Percentiles rank a stretch among this genome's conserved stretches.
Conservation (phyloP, 2,888 invertebrate genomes). For the Tethea ocularis region DNA sequence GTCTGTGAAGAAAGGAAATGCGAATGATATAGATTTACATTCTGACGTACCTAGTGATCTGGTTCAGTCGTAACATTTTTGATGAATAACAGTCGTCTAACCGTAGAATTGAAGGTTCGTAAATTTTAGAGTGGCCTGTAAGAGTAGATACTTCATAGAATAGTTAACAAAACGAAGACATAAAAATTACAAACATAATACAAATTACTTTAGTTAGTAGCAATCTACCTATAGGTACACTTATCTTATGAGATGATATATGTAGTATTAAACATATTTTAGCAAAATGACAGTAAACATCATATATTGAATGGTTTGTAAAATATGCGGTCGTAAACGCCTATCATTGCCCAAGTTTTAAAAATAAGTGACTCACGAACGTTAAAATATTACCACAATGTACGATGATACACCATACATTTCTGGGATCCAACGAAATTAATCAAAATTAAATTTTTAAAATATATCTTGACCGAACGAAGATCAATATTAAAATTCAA, state of each 20-base stretch:
- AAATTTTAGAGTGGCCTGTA: too few species aligned
- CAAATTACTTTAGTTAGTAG: too few species aligned
- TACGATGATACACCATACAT: neutral
- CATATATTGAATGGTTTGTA: too few species aligned
- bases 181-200: too few species aligned
- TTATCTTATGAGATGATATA: too few species aligned
- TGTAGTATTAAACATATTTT: too few species aligned
- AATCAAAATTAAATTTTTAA: conserved; percentile 39
- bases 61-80: conserved; percentile 31
- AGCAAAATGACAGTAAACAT: too few species aligned
- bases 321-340: neutral
- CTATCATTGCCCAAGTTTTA: neutral
- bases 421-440: conserved; percentile 30
- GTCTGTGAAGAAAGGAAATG: conserved; percentile 54
- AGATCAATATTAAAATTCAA: conserved; percentile 65
- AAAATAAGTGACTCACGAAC: conserved; percentile 27
- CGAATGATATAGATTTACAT: conserved; percentile 71
- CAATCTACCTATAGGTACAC: too few species aligned
- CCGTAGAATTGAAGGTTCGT: too few species aligned
- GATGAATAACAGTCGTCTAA: conserved; percentile 12
- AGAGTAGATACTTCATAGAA: too few species aligned
- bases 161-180: too few species aligned
- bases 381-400: neutral
- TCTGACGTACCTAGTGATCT: conserved; percentile 51
- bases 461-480: conserved; percentile 40